These are phyloP conservation scores for Cebus imitator DNA, from an alignment of 2,113 vertebrate species.

Conservation along the genomic window DNA sequence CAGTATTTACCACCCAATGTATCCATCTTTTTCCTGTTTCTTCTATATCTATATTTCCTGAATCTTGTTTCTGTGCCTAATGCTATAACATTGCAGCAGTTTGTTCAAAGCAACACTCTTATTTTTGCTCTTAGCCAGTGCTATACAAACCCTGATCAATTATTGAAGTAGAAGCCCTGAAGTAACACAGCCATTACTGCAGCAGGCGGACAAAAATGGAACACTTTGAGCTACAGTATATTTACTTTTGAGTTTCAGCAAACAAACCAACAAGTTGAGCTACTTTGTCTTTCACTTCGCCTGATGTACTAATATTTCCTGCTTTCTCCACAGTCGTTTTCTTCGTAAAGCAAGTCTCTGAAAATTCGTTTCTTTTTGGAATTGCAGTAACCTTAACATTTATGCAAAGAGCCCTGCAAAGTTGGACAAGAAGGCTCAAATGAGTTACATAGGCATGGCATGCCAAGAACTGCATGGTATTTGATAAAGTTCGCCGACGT, in stretches of 20 bases:
- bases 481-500: slow-evolving; percentile 74
- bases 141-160: slow-evolving; percentile 96
- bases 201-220: slow-evolving; percentile 90
- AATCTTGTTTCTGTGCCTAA: slow-evolving; percentile 89
- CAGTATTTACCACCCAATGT: slow-evolving; percentile 90
- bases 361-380: slow-evolving; percentile 75
- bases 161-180: slow-evolving; percentile 93
- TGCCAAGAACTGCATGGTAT: slow-evolving; percentile 76
- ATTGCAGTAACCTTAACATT: slow-evolving; percentile 78
- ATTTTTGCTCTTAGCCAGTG: slow-evolving; percentile 96
- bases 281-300: slow-evolving; percentile 85
- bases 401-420: slow-evolving; percentile 77
- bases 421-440: slow-evolving; percentile 71
- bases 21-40: slow-evolving; percentile 90
- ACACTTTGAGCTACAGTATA: slow-evolving; percentile 89
- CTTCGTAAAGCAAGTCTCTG: slow-evolving; percentile 80
- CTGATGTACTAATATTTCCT: slow-evolving; percentile 83
- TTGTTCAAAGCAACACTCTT: slow-evolving; percentile 93
- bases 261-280: slow-evolving; percentile 88
- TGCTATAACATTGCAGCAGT: slow-evolving; percentile 92
- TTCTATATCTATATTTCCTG: slow-evolving; percentile 90
- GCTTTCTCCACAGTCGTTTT: slow-evolving; percentile 75
- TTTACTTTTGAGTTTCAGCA: slow-evolving; percentile 90
- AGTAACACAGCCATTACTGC: slow-evolving; percentile 91
- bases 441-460: slow-evolving; percentile 66